phyloP scores from a whole-genome alignment of 2,113 vertebrate genomes.

The Calidris pugnax region DNA sequence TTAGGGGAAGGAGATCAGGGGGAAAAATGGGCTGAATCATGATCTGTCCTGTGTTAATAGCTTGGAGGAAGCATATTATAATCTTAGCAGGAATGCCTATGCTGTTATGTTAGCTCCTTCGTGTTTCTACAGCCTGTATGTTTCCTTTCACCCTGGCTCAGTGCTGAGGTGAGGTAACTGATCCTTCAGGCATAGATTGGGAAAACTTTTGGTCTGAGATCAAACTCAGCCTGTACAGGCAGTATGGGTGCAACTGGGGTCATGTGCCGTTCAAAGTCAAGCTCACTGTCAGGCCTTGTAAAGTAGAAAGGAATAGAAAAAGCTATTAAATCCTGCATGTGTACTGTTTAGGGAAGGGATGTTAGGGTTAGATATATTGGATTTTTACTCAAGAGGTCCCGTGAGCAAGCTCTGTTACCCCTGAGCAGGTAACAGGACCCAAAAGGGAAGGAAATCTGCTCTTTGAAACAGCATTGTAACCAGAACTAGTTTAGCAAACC shows the following conservation, averaged over 20 bases:
- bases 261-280: not conserved
- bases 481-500: not conserved
- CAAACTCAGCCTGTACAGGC: not conserved
- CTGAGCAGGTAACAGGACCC: not conserved
- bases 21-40: not conserved
- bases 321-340: not conserved
- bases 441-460: not conserved
- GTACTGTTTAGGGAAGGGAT: not conserved
- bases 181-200: not conserved
- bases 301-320: not conserved
- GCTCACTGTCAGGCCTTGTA: not conserved
- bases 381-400: not conserved
- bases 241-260: not conserved
- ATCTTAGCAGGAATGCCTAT: not conserved
- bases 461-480: not conserved
- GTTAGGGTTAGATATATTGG: not conserved
- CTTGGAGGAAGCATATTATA: not conserved
- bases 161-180: not conserved
- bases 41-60: not conserved
- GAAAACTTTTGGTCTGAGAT: not conserved
- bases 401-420: not conserved
- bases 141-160: not conserved
- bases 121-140: not conserved
- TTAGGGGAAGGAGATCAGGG: not conserved
- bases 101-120: not conserved